A percentile compares a stretch with the other conserved stretches of the same genome.
Evolutionary conservation across 2,113 vertebrate genomes (phyloP).

Genomic region (Calyptomena viridis): DNA sequence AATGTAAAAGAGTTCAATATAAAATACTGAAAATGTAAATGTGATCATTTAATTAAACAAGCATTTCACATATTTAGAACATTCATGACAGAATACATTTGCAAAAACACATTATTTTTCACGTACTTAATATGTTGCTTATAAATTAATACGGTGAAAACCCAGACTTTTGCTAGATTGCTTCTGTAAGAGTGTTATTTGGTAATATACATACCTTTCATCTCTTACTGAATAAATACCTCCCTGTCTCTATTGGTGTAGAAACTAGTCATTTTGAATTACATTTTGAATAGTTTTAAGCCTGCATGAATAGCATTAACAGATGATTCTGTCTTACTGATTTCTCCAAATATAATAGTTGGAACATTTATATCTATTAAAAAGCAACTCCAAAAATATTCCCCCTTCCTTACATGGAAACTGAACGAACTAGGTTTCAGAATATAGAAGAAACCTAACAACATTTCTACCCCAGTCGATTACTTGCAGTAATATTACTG

Average conservation of each 20-base stretch:
- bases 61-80: not conserved
- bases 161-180: not conserved
- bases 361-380: not conserved
- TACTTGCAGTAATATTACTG: not conserved
- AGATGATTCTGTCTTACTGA: not conserved
- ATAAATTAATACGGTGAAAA: not conserved
- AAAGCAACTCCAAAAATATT: not conserved
- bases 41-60: not conserved
- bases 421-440: not conserved
- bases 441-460: not conserved
- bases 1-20: not conserved
- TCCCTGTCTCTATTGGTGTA: not conserved
- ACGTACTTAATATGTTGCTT: not conserved
- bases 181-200: not conserved
- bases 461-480: not conserved
- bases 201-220: not conserved
- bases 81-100: not conserved
- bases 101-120: not conserved
- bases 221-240: not conserved
- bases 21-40: not conserved
- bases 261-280: not conserved
- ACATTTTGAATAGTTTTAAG: not conserved
- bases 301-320: not conserved
- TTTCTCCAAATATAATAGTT: not conserved
- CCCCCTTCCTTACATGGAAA: not conserved